A percentile compares a stretch with the other conserved stretches of the same genome.
phyloP scores from a whole-genome alignment of 1,140 invertebrate species.

The Drosophila equinoxialis region DNA sequence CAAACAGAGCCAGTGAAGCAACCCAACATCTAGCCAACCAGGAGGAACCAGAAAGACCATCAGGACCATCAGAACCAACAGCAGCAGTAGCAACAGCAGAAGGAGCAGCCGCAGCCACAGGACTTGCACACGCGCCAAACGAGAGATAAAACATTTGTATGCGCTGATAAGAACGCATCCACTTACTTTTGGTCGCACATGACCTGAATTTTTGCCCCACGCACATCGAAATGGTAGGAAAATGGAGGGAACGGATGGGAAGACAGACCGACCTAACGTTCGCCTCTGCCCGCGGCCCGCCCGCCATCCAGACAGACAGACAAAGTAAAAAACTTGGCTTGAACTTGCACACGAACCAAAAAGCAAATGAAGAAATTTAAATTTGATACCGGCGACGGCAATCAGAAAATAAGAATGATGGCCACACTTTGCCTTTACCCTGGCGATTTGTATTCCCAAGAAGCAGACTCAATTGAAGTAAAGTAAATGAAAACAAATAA shows the following conservation, averaged over 20 bases:
- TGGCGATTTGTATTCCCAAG: background rate
- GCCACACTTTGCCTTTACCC: conserved; percentile 33
- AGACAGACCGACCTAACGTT: background rate
- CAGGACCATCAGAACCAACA: conserved; percentile 19
- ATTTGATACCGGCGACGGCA: conserved; percentile 63
- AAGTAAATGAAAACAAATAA: background rate
- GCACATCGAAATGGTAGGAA: conserved; percentile 11
- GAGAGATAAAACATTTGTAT: conserved; percentile 81
- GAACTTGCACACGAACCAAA: conserved; percentile 60
- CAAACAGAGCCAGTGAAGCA: background rate
- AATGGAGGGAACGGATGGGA: background rate
- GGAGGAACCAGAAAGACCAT: conserved; percentile 21
- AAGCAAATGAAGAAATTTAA: conserved; percentile 78
- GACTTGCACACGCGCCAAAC: conserved; percentile 66
- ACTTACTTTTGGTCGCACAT: conserved; percentile 80
- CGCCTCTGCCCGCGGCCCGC: too few species aligned
- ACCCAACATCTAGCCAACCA: conserved; percentile 10
- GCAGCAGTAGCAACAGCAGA: conserved; percentile 22
- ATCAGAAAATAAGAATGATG: conserved; percentile 50
- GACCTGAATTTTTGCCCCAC: conserved; percentile 68
- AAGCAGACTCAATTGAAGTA: too few species aligned
- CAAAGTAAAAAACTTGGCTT: conserved; percentile 56
- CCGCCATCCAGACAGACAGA: conserved; percentile 17
- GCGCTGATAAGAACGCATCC: conserved; percentile 80
- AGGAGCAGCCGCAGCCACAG: conserved; percentile 26